phyloP scores from a whole-genome alignment of 2,797 vertebrate genomes.

The Parotocinclus haroldoi region DNA sequence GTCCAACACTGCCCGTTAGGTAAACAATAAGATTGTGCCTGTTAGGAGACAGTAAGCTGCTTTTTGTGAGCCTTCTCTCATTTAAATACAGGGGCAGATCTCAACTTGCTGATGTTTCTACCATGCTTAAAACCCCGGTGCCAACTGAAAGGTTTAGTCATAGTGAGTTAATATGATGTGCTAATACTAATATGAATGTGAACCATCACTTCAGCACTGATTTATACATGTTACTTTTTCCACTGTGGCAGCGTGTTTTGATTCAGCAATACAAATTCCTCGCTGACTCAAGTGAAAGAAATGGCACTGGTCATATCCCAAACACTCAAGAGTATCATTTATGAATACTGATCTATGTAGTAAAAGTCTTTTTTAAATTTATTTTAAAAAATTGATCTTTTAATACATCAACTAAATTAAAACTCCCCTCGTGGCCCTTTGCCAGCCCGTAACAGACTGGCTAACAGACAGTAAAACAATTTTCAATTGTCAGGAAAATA shows the following conservation, averaged over 20 bases:
- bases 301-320: too few species aligned
- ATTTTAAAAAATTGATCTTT: too few species aligned
- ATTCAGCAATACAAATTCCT: not conserved
- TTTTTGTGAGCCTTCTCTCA: conserved; percentile 50
- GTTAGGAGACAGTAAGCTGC: conserved; percentile 52
- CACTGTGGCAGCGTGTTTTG: not conserved
- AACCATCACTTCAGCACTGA: conserved; percentile 4
- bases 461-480: too few species aligned
- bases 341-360: too few species aligned
- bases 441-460: too few species aligned
- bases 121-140: conserved; percentile 54
- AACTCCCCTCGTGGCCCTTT: too few species aligned
- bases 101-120: conserved; percentile 62
- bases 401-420: too few species aligned
- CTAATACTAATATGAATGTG: conserved; percentile 34
- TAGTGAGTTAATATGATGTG: conserved; percentile 1
- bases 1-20: conserved; percentile 62
- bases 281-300: not conserved
- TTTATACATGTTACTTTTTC: conserved; percentile 11
- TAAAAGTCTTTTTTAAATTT: too few species aligned
- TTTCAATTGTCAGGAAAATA: too few species aligned
- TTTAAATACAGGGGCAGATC: conserved; percentile 62
- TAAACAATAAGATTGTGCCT: conserved; percentile 58
- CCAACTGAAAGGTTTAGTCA: conserved; percentile 59
- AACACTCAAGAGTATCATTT: too few species aligned